phyloP scores from a whole-genome alignment of 2,888 invertebrate genomes.

The Pedicia rivosa region DNA sequence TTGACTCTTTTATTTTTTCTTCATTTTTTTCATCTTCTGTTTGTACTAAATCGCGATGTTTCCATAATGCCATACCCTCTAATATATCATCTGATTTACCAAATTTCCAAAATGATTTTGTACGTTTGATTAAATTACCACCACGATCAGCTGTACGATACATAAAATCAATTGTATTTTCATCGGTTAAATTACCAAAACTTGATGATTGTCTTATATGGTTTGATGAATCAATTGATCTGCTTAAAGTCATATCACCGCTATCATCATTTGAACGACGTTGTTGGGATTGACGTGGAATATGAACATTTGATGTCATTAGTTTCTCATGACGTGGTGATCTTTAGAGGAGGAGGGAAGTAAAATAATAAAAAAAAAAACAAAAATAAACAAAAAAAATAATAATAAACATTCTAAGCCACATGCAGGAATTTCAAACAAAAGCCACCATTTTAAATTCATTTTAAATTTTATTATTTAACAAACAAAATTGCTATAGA shows the following conservation, averaged over 20 bases:
- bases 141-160: slow-evolving; percentile 15
- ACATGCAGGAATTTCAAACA: too few species aligned
- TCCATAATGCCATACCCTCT: slow-evolving; percentile 78
- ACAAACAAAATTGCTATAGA: too few species aligned
- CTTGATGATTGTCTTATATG: slow-evolving; percentile 13
- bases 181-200: slow-evolving; percentile 18
- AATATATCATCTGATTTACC: slow-evolving; percentile 61
- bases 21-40: slow-evolving; percentile 37
- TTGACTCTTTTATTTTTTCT: slow-evolving; percentile 6
- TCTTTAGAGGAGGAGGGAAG: slow-evolving; percentile 6
- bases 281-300: slow-evolving; percentile 2
- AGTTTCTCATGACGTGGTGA: slow-evolving; percentile 5
- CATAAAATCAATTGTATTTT: slow-evolving; percentile 25
- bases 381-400: slow-evolving; percentile 12
- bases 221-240: background rate
- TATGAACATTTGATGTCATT: background rate
- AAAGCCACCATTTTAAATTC: too few species aligned
- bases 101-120: slow-evolving; percentile 77
- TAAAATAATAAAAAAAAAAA: slow-evolving; percentile 1
- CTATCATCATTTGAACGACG: slow-evolving; percentile 1
- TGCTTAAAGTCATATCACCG: background rate
- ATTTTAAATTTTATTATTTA: too few species aligned
- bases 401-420: slow-evolving; percentile 12
- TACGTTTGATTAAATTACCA: slow-evolving; percentile 55
- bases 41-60: slow-evolving; percentile 67